These are phyloP conservation scores for Arnoldichthys spilopterus DNA, from an alignment of 2,797 vertebrate genomes.

Conservation along the genomic window DNA sequence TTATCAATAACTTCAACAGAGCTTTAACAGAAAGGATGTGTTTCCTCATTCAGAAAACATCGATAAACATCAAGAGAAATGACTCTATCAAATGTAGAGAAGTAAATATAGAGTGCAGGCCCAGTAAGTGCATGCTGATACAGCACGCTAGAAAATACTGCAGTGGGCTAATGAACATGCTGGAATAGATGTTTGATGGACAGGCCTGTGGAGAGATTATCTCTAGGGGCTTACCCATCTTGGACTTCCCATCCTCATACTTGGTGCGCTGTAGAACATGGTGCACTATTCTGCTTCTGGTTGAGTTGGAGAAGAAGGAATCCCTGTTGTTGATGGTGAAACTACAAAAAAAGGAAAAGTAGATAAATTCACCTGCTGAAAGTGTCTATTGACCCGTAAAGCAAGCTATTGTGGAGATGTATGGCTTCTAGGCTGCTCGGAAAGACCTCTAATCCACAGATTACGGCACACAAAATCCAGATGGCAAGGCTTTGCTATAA, in stretches of 20 bases:
- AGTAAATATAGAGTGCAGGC: not conserved
- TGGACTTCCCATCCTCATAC: conserved; percentile 96
- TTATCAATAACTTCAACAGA: not conserved
- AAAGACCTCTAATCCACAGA: not conserved
- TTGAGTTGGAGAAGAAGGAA: conserved; percentile 98
- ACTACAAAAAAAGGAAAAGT: conserved; percentile 69
- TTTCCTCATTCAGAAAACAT: not conserved
- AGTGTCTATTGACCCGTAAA: conserved; percentile 14
- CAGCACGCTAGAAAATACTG: not conserved
- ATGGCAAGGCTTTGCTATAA: not conserved
- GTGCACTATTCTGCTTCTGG: conserved; percentile 95
- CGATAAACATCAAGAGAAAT: not conserved
- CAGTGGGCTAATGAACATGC: conserved; percentile 19
- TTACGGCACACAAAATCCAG: not conserved
- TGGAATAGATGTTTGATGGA: conserved; percentile 5
- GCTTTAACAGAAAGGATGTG: not conserved
- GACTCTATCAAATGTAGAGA: not conserved
- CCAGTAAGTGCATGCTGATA: not conserved
- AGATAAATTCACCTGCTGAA: conserved; percentile 1
- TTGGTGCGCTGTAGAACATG: conserved; percentile 97
- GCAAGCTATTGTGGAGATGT: conserved; percentile 3
- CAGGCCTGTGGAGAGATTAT: not conserved
- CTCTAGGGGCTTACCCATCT: conserved; percentile 88
- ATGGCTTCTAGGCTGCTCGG: not conserved
- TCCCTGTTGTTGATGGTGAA: conserved; percentile 97